Base-by-base conservation (phyloP, 2,888 invertebrate species). In the Lissonota sp. region DNA sequence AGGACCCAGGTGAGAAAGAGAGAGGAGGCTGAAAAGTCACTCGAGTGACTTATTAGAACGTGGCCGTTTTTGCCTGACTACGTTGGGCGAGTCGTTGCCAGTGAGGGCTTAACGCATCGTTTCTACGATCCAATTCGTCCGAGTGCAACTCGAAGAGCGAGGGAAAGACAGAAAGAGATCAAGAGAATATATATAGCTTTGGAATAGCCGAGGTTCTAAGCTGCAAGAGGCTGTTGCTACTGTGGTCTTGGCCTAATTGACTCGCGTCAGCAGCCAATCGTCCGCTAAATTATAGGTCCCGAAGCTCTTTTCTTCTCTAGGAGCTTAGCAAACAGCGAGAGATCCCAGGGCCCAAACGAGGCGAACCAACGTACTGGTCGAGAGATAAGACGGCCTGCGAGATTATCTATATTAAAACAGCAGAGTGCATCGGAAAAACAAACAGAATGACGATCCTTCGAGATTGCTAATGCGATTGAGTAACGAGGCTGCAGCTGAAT, bases 221-320 rank as follows among this genome's bases (percentile, higher is more conserved):
- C 67, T 77, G 69, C 46, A 39, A 70, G 80, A 55, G 82, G 26
- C 26, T 26, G 26, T 26, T 26, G 26, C 72, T 67, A 49, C 70
- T 78, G 80, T 62, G 64, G 53, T 60, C 67, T 51, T 78, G 73
- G 73, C 79, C 84, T 88, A 89, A 89, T 89, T 87, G 86, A 86
- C 85, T 83, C 77, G 84, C 85, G 86, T 84, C 83, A 86, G 83
- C 84, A 84, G 84, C 85, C 86, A 84, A 89, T 88, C 84, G 83
- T 74, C 51, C 64, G 67, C 64, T 72, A 88, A 89, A 90, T 88
- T 89, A 88, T 86, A 86, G 86, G 84, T 79, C 85, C 80, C 72
- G 12, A 64, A 44, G 66, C 57, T 64, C 60, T 55, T 3, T 6
- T 7, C 57, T 46, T 60, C 49, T 67, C 77, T 58, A 66, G 64